Conservation (phyloP, 1,140 invertebrate genomes). For the Thaumetopoea pityocampa region DNA sequence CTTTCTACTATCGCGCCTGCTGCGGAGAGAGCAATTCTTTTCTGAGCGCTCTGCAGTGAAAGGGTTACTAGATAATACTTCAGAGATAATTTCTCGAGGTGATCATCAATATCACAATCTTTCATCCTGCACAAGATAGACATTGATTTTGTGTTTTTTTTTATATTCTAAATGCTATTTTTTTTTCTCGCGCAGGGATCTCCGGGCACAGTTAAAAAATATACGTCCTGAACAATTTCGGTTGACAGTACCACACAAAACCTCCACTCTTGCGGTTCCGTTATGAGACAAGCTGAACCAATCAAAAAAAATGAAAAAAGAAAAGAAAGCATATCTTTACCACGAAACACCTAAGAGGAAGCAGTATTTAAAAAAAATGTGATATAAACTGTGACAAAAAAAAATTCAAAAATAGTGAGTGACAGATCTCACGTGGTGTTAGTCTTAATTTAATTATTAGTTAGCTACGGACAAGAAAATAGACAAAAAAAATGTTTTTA, state of each 20-base stretch:
- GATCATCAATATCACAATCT: no score
- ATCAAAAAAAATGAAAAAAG: conserved; percentile 28
- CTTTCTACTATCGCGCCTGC: no score
- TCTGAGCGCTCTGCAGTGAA: no score
- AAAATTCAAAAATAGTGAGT: conserved; percentile 63
- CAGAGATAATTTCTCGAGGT: no score
- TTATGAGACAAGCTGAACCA: conserved; percentile 27
- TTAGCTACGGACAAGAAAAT: not conserved
- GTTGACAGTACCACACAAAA: conserved; percentile 45
- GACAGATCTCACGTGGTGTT: conserved; percentile 68
- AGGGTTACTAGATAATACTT: no score
- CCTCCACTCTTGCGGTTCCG: conserved; percentile 36
- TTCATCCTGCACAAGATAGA: no score
- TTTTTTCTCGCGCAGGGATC: conserved; percentile 38
- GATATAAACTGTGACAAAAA: conserved; percentile 61
- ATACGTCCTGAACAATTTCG: conserved; percentile 56
- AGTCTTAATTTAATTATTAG: conserved; percentile 24
- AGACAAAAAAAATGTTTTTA: conserved; percentile 13
- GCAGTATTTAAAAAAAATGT: conserved; percentile 67
- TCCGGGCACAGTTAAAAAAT: conserved; percentile 56
- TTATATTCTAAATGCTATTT: conserved; percentile 3
- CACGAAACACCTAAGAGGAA: conserved; percentile 61
- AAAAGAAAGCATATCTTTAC: conserved; percentile 53
- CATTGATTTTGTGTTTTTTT: not conserved
- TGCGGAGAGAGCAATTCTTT: no score